Conservation (phyloP, 2,113 vertebrate genomes). For the Heptranchias perlo region DNA sequence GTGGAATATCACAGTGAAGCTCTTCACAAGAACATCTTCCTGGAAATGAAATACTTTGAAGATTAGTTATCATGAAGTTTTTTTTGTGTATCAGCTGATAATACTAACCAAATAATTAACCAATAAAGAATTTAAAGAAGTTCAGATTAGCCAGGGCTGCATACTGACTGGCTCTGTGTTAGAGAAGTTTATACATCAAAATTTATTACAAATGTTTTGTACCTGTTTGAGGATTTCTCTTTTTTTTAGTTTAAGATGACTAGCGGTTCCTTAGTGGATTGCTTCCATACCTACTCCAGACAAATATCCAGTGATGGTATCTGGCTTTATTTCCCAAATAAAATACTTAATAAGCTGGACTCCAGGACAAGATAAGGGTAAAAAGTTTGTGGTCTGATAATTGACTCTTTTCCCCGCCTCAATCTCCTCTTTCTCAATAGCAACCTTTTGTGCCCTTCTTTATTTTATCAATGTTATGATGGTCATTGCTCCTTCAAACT, state of each 20-base stretch:
- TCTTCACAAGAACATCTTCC: not conserved
- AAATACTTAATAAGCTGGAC: not conserved
- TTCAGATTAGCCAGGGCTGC: not conserved
- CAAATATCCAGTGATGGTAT: not conserved
- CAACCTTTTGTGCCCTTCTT: not conserved
- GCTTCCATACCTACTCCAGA: not conserved
- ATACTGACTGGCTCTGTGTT: too few species aligned
- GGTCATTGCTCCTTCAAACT: not conserved
- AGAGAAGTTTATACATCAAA: too few species aligned
- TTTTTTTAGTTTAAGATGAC: not conserved
- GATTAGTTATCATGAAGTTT: not conserved
- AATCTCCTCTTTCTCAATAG: not conserved
- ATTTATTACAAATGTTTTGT: not conserved
- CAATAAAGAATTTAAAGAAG: not conserved
- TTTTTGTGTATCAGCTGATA: not conserved
- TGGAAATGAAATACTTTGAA: not conserved
- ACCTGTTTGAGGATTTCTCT: not conserved
- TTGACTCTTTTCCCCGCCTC: not conserved
- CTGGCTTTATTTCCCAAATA: not conserved
- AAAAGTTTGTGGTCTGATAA: not conserved
- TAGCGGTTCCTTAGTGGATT: not conserved
- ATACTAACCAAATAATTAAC: not conserved
- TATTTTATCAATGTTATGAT: not conserved
- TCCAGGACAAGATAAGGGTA: not conserved
- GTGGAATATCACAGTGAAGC: too few species aligned